Conservation (phyloP, 2,888 invertebrate species). For the Tenthredo livida region DNA sequence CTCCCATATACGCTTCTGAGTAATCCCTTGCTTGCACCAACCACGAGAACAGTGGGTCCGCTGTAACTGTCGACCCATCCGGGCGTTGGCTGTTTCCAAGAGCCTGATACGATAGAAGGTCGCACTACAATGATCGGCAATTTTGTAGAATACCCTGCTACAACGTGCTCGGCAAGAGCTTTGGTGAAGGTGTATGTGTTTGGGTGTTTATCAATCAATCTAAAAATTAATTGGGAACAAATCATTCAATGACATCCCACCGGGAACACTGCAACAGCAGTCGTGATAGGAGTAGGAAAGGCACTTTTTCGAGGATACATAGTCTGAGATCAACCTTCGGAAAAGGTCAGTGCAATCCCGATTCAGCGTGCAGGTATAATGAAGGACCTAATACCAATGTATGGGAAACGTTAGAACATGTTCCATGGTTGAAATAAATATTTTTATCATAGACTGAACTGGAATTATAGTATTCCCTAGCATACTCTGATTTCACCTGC, state of each 20-base stretch:
- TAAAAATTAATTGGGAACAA: not conserved
- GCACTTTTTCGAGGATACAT: not conserved
- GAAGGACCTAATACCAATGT: too few relatives aligned
- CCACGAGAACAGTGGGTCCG: conserved; percentile 89
- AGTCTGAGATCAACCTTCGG: too few relatives aligned
- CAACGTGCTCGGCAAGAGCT: conserved; percentile 30
- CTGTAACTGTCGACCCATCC: conserved; percentile 95
- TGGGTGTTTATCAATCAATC: conserved; percentile 21
- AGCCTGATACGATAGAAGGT: conserved; percentile 82
- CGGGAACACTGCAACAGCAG: too few relatives aligned
- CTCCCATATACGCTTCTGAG: conserved; percentile 89
- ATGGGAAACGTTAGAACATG: too few relatives aligned
- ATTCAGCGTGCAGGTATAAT: too few relatives aligned
- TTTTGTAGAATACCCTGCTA: not conserved
- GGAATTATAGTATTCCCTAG: too few relatives aligned
- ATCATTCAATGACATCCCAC: not conserved
- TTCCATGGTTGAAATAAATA: too few relatives aligned
- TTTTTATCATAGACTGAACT: too few relatives aligned
- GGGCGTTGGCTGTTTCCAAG: conserved; percentile 85
- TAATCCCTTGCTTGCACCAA: conserved; percentile 89
- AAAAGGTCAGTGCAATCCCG: too few relatives aligned
- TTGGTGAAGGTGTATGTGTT: conserved; percentile 44
- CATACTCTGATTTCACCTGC: too few relatives aligned
- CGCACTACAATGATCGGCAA: conserved; percentile 34
- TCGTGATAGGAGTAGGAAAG: not conserved